phyloP scores from a whole-genome alignment of 1,140 invertebrate species.

The Drosophila dunni region DNA sequence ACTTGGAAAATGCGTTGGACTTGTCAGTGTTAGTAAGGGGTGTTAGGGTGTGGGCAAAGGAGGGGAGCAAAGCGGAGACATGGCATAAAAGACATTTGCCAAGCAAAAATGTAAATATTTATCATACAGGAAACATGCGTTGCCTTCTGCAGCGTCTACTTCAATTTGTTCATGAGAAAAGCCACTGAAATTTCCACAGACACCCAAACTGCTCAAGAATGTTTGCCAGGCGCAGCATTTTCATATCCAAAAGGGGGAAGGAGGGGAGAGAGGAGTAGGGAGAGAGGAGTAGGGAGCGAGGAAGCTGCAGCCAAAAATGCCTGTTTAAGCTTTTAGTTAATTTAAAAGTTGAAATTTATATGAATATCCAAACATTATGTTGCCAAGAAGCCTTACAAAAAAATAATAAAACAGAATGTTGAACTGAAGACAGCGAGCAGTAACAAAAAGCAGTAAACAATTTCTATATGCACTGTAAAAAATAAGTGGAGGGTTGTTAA shows the following conservation, averaged over 20 bases:
- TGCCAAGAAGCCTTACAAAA: not conserved
- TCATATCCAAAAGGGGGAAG: too few species aligned
- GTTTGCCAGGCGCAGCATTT: slow-evolving; percentile 21
- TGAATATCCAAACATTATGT: slow-evolving; percentile 57
- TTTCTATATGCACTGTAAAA: not conserved
- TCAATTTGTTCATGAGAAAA: slow-evolving; percentile 56
- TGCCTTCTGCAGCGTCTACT: slow-evolving; percentile 45
- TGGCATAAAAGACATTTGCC: slow-evolving; percentile 74
- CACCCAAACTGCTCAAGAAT: slow-evolving; percentile 13
- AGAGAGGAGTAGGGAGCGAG: too few species aligned
- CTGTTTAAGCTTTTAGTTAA: slow-evolving; percentile 79
- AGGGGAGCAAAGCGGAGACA: slow-evolving; percentile 29
- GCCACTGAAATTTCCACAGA: slow-evolving; percentile 5
- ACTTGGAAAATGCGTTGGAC: slow-evolving; percentile 19
- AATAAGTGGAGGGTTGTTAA: too few species aligned
- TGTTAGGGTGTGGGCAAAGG: not conserved
- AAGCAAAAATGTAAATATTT: slow-evolving; percentile 82
- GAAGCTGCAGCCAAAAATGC: slow-evolving; percentile 39
- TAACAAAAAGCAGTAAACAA: not conserved
- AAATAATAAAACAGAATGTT: not conserved
- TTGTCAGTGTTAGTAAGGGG: slow-evolving; percentile 2
- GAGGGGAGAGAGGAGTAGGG: not conserved
- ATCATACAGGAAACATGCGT: slow-evolving; percentile 66
- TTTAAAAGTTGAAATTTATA: slow-evolving; percentile 80
- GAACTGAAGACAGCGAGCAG: not conserved